Percentiles rank a stretch among this genome's conserved stretches.
Conservation (phyloP, 2,888 invertebrate species). For the Aplocera efformata region DNA sequence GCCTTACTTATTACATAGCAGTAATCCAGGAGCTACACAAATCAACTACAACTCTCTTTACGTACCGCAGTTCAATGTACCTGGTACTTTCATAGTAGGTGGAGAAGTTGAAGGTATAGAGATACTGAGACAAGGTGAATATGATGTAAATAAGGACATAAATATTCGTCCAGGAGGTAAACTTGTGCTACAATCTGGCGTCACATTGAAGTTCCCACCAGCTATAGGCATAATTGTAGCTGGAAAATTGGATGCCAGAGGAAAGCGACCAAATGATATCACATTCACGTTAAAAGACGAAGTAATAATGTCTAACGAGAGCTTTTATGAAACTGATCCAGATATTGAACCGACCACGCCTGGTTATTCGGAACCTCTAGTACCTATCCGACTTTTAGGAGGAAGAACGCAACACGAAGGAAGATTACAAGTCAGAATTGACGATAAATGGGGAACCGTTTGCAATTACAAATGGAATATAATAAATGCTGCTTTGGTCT, state of each 20-base stretch:
- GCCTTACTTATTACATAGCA: constrained; percentile 94
- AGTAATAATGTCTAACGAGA: constrained; percentile 82
- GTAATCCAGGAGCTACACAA: constrained; percentile 92
- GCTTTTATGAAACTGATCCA: constrained; percentile 81
- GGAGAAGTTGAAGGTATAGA: constrained; percentile 97
- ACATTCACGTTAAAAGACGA: constrained; percentile 89
- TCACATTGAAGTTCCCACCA: constrained; percentile 93
- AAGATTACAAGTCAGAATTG: constrained; percentile 89
- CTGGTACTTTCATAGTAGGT: constrained; percentile 87
- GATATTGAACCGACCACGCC: constrained; percentile 82
- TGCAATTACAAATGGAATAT: constrained; percentile 98
- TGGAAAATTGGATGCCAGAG: constrained; percentile 92
- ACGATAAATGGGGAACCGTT: constrained; percentile 97
- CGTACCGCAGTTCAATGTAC: constrained; percentile 88
- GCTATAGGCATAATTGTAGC: constrained; percentile 98
- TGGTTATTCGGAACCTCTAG: constrained; percentile 80
- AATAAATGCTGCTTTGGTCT: constrained; percentile 94
- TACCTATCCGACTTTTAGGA: constrained; percentile 89
- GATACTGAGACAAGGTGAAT: constrained; percentile 89
- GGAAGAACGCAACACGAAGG: constrained; percentile 92
- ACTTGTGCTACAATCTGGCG: constrained; percentile 92
- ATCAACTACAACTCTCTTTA: constrained; percentile 87
- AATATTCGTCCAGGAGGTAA: constrained; percentile 96
- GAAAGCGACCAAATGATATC: constrained; percentile 89
- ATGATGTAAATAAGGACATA: constrained; percentile 95